phyloP scores from a whole-genome alignment of 2,797 vertebrate genomes.

The Loriculus beryllinus region DNA sequence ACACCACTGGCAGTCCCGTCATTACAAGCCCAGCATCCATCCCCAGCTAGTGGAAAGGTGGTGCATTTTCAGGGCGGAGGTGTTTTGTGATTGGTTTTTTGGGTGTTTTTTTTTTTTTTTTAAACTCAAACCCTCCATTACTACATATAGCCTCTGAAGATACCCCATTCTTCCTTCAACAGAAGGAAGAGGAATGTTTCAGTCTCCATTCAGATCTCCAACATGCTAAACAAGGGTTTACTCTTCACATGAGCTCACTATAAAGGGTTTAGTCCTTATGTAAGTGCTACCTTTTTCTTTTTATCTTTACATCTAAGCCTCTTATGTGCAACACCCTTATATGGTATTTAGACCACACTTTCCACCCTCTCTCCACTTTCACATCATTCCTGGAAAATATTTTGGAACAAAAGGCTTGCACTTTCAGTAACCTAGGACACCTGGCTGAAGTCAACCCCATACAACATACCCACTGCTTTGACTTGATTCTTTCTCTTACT shows the following conservation, averaged over 20 bases:
- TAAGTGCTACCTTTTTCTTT: neutral
- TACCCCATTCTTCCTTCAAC: neutral
- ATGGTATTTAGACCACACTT: neutral
- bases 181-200: neutral
- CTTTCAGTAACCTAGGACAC: neutral
- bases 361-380: neutral
- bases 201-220: neutral
- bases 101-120: rapidly evolving
- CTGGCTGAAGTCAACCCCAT: neutral
- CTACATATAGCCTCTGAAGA: neutral
- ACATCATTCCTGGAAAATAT: neutral
- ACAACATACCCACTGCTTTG: neutral
- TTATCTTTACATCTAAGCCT: neutral
- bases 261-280: neutral
- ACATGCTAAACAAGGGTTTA: neutral
- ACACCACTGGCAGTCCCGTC: neutral
- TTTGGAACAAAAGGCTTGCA: neutral
- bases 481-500: neutral
- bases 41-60: neutral
- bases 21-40: slow-evolving; percentile 27
- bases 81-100: neutral
- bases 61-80: neutral
- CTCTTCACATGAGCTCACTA: neutral
- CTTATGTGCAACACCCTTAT: neutral
- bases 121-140: neutral